phyloP scores from a whole-genome alignment of 2,797 vertebrate species.

The Pangasius macronema region DNA sequence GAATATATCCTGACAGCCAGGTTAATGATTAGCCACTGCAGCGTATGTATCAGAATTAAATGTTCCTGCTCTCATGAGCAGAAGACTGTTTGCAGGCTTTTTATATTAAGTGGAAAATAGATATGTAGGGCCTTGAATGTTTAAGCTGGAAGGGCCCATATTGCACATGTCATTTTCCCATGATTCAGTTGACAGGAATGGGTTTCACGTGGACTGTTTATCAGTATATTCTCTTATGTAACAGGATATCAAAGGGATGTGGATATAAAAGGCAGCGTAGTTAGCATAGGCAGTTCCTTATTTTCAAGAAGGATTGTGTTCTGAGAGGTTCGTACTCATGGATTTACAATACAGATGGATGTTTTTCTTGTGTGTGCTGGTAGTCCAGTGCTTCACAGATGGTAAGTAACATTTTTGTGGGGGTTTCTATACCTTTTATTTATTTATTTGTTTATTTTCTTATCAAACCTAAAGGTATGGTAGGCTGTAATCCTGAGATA shows the following conservation, averaged over 20 bases:
- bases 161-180: conserved; percentile 32
- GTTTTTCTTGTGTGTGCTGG: conserved; percentile 20
- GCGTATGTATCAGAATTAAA: not conserved
- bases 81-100: not conserved
- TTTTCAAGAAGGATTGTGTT: not conserved
- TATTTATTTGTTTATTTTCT: not conserved
- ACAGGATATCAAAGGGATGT: conserved; percentile 16
- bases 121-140: not conserved
- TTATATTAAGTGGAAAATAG: not conserved
- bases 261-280: conserved; percentile 25
- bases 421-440: not conserved
- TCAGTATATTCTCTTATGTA: conserved; percentile 37
- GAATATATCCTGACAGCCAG: not conserved
- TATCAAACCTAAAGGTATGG: not conserved
- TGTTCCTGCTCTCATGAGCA: not conserved
- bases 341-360: conserved; percentile 5
- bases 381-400: conserved; percentile 1
- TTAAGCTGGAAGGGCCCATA: not conserved
- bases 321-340: conserved; percentile 12
- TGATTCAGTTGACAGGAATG: not conserved
- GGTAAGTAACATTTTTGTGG: conserved; percentile 13
- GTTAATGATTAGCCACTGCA: conserved; percentile 3
- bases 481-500: not conserved
- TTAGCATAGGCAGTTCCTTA: conserved; percentile 5
- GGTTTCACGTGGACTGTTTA: not conserved